These are phyloP conservation scores for Drosophila santomea DNA, from an alignment of 1,140 invertebrate species.

Conservation along the genomic window DNA sequence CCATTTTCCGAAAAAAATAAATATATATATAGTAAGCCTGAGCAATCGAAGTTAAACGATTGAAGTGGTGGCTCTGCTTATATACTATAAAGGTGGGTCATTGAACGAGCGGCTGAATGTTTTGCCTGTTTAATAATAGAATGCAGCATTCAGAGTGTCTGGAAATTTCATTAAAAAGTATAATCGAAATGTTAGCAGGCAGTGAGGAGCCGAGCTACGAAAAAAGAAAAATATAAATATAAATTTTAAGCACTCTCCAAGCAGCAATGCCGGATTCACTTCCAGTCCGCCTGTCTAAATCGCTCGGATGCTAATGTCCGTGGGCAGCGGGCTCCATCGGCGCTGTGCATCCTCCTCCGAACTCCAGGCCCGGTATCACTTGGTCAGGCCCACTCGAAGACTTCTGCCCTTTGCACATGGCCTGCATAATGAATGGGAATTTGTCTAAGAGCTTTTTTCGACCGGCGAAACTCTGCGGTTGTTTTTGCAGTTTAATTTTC, in stretches of 20 bases:
- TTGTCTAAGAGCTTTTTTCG: constrained; percentile 47
- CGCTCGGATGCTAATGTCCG: constrained; percentile 68
- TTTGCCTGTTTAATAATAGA: constrained; percentile 72
- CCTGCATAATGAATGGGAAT: constrained; percentile 75
- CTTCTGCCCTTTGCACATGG: constrained; percentile 72
- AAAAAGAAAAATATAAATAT: constrained; percentile 43
- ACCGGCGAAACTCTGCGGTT: constrained; percentile 18
- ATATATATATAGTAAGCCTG: constrained; percentile 7
- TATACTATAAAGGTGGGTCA: constrained; percentile 26
- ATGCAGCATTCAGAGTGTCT: constrained; percentile 64
- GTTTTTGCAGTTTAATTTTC: constrained; percentile 61
- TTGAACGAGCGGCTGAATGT: constrained; percentile 32
- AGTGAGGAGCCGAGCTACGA: constrained; percentile 6
- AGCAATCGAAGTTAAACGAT: constrained; percentile 43
- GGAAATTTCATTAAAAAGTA: constrained; percentile 79
- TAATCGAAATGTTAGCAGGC: constrained; percentile 72
- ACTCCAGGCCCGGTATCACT: constrained; percentile 33
- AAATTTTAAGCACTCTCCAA: constrained; percentile 60
- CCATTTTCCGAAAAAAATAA: constrained; percentile 41
- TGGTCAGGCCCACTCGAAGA: constrained; percentile 58
- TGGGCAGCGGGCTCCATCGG: constrained; percentile 22
- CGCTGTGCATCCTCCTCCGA: constrained; percentile 18
- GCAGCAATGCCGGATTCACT: constrained; percentile 3
- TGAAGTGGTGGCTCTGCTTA: constrained; percentile 13
- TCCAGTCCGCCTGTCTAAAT: constrained; percentile 34